These are phyloP conservation scores for Cyprinodon brontotheroides DNA, from an alignment of 2,113 vertebrate genomes.

Conservation along the genomic window DNA sequence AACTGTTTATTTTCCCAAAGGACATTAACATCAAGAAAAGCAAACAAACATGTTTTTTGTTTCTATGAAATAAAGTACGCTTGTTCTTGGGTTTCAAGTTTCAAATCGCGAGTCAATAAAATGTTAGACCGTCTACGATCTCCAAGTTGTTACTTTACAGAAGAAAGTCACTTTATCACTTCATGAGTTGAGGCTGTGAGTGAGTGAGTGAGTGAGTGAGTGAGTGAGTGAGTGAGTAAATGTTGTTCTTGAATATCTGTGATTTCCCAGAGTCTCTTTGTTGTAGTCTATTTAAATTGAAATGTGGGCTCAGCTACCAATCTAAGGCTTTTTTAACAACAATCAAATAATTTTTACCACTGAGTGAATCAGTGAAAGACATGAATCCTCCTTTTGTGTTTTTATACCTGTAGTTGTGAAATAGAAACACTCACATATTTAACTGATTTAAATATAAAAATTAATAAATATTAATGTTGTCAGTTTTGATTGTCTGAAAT, in stretches of 20 bases:
- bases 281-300: background rate
- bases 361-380: background rate
- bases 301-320: background rate
- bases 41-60: background rate
- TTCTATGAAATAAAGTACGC: background rate
- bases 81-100: background rate
- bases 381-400: background rate
- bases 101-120: background rate
- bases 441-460: background rate
- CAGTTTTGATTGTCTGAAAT: too few species aligned
- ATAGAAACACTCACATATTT: background rate
- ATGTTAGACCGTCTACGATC: background rate
- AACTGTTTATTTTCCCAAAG: conserved; percentile 4
- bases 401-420: background rate
- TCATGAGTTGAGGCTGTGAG: background rate
- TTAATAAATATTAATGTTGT: background rate
- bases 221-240: too few species aligned
- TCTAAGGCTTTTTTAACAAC: background rate
- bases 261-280: background rate
- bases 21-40: background rate
- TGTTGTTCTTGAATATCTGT: too few species aligned
- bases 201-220: background rate
- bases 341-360: background rate
- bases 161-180: background rate
- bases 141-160: background rate